Evolutionary conservation across 2,888 invertebrate species (phyloP).

Genomic region (Desoria tigrina): DNA sequence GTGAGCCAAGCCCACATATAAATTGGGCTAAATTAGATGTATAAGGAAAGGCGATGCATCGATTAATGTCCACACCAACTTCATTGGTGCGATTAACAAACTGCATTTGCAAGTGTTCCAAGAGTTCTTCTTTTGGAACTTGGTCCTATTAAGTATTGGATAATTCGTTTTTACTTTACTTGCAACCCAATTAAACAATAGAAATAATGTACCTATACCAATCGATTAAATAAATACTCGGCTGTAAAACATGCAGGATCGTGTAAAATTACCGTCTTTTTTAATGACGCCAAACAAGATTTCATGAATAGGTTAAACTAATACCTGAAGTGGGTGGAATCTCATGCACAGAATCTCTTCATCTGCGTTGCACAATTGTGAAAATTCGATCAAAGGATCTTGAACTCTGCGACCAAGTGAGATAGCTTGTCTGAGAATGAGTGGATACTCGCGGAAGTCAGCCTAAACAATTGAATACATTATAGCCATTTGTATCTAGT

Average conservation of each 20-base stretch:
- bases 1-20: conserved; percentile 92
- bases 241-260: neutral
- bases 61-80: conserved; percentile 95
- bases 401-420: conserved; percentile 89
- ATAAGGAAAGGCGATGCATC: conserved; percentile 84
- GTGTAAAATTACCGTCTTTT: no score
- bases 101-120: conserved; percentile 82
- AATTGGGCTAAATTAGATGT: conserved; percentile 90
- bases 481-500: no score
- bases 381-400: conserved; percentile 94
- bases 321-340: conserved; percentile 76
- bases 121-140: conserved; percentile 75
- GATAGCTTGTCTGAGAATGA: conserved; percentile 84
- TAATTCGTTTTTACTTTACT: neutral
- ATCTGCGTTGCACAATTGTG: conserved; percentile 91
- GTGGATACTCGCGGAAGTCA: conserved; percentile 92
- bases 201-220: neutral
- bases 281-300: no score
- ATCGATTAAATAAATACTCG: neutral
- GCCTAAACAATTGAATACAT: conserved; percentile 61
- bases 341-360: conserved; percentile 94
- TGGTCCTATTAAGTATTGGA: conserved; percentile 56
- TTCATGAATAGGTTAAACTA: no score
- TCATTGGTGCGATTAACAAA: conserved; percentile 93
- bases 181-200: neutral